Base-by-base conservation (phyloP, 2,113 vertebrate genomes). In the Tinamus guttatus region DNA sequence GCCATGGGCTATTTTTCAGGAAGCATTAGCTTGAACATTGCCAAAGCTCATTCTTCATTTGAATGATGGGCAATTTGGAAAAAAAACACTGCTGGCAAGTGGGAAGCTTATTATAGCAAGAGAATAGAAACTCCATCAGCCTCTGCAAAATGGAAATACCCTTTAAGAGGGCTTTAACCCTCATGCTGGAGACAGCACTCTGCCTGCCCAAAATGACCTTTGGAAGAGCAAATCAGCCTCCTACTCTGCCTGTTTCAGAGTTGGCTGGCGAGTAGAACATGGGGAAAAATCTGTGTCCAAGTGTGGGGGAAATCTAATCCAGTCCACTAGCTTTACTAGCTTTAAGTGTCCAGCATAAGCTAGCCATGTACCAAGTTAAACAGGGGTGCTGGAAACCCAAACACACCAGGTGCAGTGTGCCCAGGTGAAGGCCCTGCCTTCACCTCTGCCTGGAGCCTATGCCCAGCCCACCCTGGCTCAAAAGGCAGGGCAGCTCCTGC, bases 401-500 rank as follows among this genome's bases (percentile, higher is more conserved):
- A 41, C 18, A 20, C 18, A 5, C 15, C 7, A 12, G 5, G 32
- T 21, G 30, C 0, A 19, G 13, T 15, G 15, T 43, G 43, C 16
- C 43, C 15, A 43, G 43, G 43, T 43, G 43, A 16, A 43, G 40
- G 40, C 73, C 24, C 43, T 77, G 49, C 22, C 7, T 3, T 8
- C 25, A 5, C 2, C n/a, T 40, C 22, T 0, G 10, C 19, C 43
- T 4, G 11, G 24, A 0, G 13, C 65, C 80, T 7, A 70, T 0
- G 21, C 58, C 20, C 70, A 22, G 85, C 79, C 21, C 28, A 20
- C 36, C 10, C 43, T 1, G 25, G 24, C 69, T 77, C 6, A 38
- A 54, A 15, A 14, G 21, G 75, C 12, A 30, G 2, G 75, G 47
- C 51, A 20, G 77, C 47, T 3, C 60, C 63, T 25, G 13, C 79